These are phyloP conservation scores for Spisula solida DNA, from an alignment of 2,888 invertebrate species.

Conservation along the genomic window DNA sequence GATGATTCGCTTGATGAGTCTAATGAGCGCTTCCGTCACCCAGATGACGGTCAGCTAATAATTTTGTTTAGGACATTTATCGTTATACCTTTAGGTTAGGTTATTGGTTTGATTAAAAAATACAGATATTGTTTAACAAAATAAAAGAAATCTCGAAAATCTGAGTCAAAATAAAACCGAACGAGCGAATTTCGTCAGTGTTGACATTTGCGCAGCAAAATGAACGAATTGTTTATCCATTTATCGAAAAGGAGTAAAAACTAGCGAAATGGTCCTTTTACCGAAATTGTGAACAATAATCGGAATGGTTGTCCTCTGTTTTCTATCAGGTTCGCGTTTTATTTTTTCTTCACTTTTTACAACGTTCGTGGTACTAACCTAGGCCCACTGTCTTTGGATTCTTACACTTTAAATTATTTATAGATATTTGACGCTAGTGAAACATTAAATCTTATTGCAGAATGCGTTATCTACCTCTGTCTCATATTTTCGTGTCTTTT, in stretches of 20 bases:
- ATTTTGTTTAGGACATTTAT: background rate
- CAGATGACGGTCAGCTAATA: background rate
- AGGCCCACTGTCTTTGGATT: too few species aligned
- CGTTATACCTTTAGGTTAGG: background rate
- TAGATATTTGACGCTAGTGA: too few species aligned
- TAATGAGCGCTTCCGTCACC: background rate
- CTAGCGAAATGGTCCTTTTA: constrained; percentile 2
- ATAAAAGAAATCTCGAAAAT: background rate
- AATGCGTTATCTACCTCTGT: too few species aligned
- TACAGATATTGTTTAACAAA: background rate
- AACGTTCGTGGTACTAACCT: too few species aligned
- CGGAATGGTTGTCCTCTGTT: background rate
- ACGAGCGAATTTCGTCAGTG: background rate
- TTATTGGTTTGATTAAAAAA: too few species aligned
- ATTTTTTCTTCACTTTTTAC: too few species aligned
- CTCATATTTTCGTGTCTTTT: too few species aligned
- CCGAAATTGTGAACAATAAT: background rate
- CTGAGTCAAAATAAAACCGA: background rate
- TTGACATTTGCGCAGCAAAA: constrained; percentile 31
- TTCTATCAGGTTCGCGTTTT: too few species aligned
- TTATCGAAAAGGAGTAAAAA: background rate
- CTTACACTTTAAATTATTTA: too few species aligned
- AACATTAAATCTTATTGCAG: too few species aligned
- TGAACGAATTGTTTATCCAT: background rate
- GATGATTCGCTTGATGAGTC: background rate